These are phyloP conservation scores for Ferrisia virgata DNA, from an alignment of 2,888 invertebrate species.

Conservation along the genomic window DNA sequence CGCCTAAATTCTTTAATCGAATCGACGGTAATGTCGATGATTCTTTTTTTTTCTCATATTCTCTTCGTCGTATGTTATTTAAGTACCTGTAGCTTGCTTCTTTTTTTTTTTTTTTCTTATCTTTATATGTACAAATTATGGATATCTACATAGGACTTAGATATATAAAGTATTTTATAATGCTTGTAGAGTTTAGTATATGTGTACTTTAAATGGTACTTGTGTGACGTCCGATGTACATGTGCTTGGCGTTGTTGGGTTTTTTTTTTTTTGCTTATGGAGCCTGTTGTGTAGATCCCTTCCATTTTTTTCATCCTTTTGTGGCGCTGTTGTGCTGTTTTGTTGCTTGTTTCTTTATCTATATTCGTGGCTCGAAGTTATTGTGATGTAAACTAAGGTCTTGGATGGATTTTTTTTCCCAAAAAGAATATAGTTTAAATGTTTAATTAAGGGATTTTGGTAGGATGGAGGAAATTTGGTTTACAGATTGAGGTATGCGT, in stretches of 20 bases:
- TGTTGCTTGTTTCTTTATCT: not conserved
- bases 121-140: not conserved
- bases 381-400: not conserved
- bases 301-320: too few species aligned
- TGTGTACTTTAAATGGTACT: not conserved
- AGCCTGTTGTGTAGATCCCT: not conserved
- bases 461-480: not conserved
- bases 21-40: not conserved
- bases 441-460: not conserved
- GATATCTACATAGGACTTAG: too few species aligned
- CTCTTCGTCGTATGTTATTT: not conserved
- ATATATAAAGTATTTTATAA: too few species aligned
- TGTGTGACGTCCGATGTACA: not conserved
- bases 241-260: conserved; percentile 2
- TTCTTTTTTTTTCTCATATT: too few species aligned
- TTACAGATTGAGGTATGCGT: too few species aligned
- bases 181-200: too few species aligned
- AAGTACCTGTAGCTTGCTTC: not conserved
- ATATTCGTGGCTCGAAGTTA: too few species aligned
- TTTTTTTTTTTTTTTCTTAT: not conserved
- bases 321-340: not conserved
- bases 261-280: not conserved
- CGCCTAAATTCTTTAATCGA: not conserved
- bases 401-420: not conserved
- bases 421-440: too few species aligned